Base-by-base conservation (phyloP, 2,888 invertebrate species). In the Diadromus collaris region DNA sequence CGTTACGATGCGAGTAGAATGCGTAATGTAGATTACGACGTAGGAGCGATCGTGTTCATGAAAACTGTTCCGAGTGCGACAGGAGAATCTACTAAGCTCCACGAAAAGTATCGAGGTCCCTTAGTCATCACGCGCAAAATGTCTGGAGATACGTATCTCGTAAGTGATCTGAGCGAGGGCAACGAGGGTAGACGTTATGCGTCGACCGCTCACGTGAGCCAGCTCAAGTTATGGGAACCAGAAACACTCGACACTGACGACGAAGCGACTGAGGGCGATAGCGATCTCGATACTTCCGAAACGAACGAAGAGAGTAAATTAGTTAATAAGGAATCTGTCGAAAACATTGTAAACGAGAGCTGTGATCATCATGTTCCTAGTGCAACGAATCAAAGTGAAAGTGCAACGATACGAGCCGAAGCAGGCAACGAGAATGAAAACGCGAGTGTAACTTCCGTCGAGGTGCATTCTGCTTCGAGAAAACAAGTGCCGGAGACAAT, bases 161-260 rank as follows among this genome's bases (percentile, higher is more conserved):
- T 61, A 6, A 29, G 38, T 10, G 44, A 44, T 16, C 34, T 61
- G 4, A 21, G 6, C 10, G 61, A 32, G 10, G 10, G 16, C 3
- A 21, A 6, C 7, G n/a, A n/a, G n/a, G 34, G 64, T n/a, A n/a
- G n/a, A n/a, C 41, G 58, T 6, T 76, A 71, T 27, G 56, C 51
- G 2, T 13, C 76, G 6, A 76, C 76, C 16, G 71, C 76, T 1
- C 76, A 76, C 34, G 65, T 67, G 6, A 71, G 58, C 6, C 76
- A 76, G 54, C 41, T 76, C 13, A 76, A 76, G 41, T 21, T 72
- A 2, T 76, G 76, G 76, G 34, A 51, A 24, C 77, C 74, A 1
- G 46, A 46, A 19, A 2, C 3, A 16, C 46, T 19, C 19, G 46
- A 46, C n/a, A n/a, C 2, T 6, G 46, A 46, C 19, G 46, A 46